These are phyloP conservation scores for Periplaneta americana DNA, from an alignment of 1,140 invertebrate genomes.

Conservation along the genomic window DNA sequence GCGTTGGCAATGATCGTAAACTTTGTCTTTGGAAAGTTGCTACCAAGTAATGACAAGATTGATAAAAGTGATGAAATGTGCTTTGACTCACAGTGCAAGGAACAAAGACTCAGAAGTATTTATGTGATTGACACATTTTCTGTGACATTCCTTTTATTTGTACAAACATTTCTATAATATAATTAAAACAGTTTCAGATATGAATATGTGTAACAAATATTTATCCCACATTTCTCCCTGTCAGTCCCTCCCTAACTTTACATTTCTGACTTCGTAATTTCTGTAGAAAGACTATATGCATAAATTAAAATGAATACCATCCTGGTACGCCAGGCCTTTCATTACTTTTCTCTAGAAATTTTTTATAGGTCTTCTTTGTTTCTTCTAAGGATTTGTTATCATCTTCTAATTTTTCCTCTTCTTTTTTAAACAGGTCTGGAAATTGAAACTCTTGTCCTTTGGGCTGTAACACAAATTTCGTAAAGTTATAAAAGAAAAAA, in stretches of 20 bases:
- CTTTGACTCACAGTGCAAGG: too few relatives aligned
- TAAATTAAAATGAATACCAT: conserved; percentile 54
- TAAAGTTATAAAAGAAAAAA: not conserved
- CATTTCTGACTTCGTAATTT: too few relatives aligned
- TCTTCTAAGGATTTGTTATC: conserved; percentile 44
- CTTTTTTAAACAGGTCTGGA: conserved; percentile 45
- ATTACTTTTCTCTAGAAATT: conserved; percentile 43
- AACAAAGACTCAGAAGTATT: too few relatives aligned
- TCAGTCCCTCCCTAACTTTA: too few relatives aligned
- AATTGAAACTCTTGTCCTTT: conserved; percentile 47
- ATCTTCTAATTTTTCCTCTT: conserved; percentile 35
- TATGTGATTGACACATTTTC: too few relatives aligned
- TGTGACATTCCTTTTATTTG: too few relatives aligned
- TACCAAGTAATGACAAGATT: conserved; percentile 40
- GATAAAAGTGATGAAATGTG: not conserved
- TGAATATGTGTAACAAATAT: too few relatives aligned
- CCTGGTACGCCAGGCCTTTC: conserved; percentile 47
- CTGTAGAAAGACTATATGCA: too few relatives aligned
- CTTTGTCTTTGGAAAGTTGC: conserved; percentile 57
- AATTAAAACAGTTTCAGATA: too few relatives aligned
- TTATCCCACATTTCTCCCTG: too few relatives aligned
- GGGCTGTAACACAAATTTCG: conserved; percentile 37
- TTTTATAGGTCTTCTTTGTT: conserved; percentile 39
- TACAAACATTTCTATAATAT: too few relatives aligned
- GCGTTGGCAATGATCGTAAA: conserved; percentile 52